Evolutionary conservation across 1,140 invertebrate genomes (phyloP).

Genomic region (Cecropterus lyciades): DNA sequence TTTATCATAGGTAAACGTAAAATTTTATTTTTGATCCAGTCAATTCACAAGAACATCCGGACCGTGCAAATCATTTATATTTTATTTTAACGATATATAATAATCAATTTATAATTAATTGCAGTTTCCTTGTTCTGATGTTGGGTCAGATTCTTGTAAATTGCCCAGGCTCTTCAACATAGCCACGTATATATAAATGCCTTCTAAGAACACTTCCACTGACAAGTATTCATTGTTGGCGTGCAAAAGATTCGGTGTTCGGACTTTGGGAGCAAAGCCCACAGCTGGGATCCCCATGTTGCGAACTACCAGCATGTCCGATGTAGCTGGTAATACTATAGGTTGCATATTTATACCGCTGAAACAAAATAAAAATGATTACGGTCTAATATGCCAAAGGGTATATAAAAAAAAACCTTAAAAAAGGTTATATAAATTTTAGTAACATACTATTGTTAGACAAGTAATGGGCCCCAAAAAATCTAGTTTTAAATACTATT

Average conservation of each 20-base stretch:
- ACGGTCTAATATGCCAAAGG: too few relatives aligned
- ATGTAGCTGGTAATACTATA: conserved; percentile 61
- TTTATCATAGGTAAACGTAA: too few relatives aligned
- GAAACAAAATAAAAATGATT: conserved; percentile 50
- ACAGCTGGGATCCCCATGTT: conserved; percentile 89
- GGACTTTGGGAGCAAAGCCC: conserved; percentile 92
- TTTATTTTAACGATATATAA: too few relatives aligned
- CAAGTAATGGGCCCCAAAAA: too few relatives aligned
- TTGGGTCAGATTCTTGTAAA: conserved; percentile 10
- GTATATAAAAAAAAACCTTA: too few relatives aligned
- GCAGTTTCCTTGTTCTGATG: background rate
- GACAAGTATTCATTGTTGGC: conserved; percentile 91
- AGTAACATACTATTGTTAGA: too few relatives aligned
- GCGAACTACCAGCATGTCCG: conserved; percentile 58
- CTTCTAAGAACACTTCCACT: conserved; percentile 88
- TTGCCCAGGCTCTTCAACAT: conserved; percentile 86
- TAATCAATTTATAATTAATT: too few relatives aligned
- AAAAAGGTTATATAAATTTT: too few relatives aligned
- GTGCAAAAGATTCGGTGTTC: conserved; percentile 89
- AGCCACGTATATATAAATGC: conserved; percentile 89
- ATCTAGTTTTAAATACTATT: too few relatives aligned
- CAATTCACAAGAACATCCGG: too few relatives aligned
- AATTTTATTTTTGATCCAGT: too few relatives aligned
- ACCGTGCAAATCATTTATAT: too few relatives aligned
- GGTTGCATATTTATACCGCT: conserved; percentile 76